phyloP scores from a whole-genome alignment of 2,888 invertebrate species.

The Apodemia mormo region DNA sequence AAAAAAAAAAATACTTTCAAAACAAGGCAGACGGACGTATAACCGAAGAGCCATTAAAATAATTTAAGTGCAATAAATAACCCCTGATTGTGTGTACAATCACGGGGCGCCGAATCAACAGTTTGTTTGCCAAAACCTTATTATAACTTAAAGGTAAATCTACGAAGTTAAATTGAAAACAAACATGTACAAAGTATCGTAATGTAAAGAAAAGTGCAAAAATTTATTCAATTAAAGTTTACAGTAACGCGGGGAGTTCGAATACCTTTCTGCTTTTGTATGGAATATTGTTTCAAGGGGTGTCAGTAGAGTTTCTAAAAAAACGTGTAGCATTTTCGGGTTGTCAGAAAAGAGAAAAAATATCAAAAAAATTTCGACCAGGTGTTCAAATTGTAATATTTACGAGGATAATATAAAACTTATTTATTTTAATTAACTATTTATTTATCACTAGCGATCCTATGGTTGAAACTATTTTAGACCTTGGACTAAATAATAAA shows the following conservation, averaged over 20 bases:
- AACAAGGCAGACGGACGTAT: too few relatives aligned
- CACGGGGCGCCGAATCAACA: slow-evolving; percentile 9
- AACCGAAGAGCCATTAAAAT: neutral
- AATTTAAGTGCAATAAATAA: neutral
- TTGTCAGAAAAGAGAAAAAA: too few relatives aligned
- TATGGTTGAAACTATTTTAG: too few relatives aligned
- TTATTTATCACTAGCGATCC: too few relatives aligned
- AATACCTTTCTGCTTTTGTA: neutral
- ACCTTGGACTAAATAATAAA: too few relatives aligned
- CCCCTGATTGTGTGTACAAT: slow-evolving; percentile 1
- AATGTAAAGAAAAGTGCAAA: slow-evolving; percentile 33
- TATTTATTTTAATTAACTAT: too few relatives aligned
- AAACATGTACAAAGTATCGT: slow-evolving; percentile 36
- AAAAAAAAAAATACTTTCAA: too few relatives aligned
- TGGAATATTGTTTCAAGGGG: neutral
- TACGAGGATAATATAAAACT: too few relatives aligned
- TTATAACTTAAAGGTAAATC: slow-evolving; percentile 23
- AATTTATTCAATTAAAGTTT: slow-evolving; percentile 23
- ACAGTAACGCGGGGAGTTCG: slow-evolving; percentile 3
- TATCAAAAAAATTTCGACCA: too few relatives aligned
- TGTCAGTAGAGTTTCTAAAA: too few relatives aligned
- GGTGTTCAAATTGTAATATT: too few relatives aligned
- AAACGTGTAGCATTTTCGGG: too few relatives aligned
- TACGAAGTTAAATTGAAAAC: slow-evolving; percentile 43
- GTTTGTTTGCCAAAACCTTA: slow-evolving; percentile 17